Conservation (phyloP, 1,140 invertebrate species). For the Trigoniulus corallinus region DNA sequence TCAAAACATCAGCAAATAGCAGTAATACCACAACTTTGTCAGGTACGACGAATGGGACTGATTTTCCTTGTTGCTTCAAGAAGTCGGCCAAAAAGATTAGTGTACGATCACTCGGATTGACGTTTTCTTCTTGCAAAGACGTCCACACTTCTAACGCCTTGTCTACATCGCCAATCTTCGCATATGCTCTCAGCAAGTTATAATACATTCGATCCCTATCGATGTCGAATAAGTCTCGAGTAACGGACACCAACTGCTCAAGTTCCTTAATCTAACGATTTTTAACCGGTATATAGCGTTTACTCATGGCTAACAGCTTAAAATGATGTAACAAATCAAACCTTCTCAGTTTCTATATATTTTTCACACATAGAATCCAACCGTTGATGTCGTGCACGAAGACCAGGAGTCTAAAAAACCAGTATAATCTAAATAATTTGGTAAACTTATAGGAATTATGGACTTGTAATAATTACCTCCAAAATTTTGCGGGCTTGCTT, state of each 20-base stretch:
- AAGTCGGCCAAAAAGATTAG: constrained; percentile 42
- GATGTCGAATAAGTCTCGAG: constrained; percentile 50
- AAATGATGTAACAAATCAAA: too few relatives aligned
- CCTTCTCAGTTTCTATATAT: constrained; percentile 36
- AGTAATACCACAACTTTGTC: constrained; percentile 10
- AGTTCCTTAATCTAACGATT: constrained; percentile 36
- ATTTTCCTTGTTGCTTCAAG: constrained; percentile 39
- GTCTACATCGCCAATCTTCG: constrained; percentile 41
- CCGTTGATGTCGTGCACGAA: constrained; percentile 38
- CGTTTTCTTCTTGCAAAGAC: constrained; percentile 60
- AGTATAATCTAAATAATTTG: constrained; percentile 8
- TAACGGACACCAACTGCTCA: constrained; percentile 52
- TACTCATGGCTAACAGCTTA: too few relatives aligned
- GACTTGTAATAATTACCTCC: constrained; percentile 33
- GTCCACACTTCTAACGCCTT: constrained; percentile 59
- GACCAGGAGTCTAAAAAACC: constrained; percentile 39
- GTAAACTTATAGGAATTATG: neutral
- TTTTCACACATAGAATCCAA: constrained; percentile 37
- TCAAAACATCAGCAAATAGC: neutral
- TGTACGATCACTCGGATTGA: constrained; percentile 48
- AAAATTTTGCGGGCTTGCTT: constrained; percentile 63
- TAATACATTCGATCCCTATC: constrained; percentile 55
- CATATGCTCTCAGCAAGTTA: constrained; percentile 47
- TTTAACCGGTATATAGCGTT: too few relatives aligned
- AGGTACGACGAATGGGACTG: constrained; percentile 49